Conservation (phyloP, 2,113 vertebrate species). For the Nibea coibor region DNA sequence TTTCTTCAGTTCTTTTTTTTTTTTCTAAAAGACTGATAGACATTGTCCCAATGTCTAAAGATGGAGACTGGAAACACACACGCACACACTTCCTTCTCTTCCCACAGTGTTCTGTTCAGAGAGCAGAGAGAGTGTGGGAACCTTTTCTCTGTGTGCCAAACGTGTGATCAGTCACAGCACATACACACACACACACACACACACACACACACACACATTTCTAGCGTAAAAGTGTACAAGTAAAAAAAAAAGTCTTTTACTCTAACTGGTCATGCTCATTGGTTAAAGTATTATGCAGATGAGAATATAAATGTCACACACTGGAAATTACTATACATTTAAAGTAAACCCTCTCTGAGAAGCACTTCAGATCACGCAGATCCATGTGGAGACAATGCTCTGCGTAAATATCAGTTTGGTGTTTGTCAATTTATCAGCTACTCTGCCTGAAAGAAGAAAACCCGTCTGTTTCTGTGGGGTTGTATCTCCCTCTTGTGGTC, state of each 20-base stretch:
- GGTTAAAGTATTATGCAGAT: background rate
- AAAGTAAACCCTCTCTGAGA: background rate
- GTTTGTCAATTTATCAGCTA: too few species aligned
- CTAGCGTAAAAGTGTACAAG: background rate
- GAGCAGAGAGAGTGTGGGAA: conserved; percentile 57
- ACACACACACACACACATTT: conserved; percentile 13
- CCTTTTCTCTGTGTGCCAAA: conserved; percentile 10
- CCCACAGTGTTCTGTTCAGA: conserved; percentile 48
- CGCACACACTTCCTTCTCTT: conserved; percentile 30
- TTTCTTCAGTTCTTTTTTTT: too few species aligned
- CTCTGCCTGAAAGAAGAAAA: background rate
- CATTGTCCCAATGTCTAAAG: background rate
- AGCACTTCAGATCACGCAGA: background rate
- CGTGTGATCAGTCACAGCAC: background rate
- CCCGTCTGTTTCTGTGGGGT: rapidly evolving
- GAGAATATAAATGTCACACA: background rate
- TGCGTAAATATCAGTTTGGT: background rate
- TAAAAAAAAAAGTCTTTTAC: too few species aligned
- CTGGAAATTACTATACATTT: background rate
- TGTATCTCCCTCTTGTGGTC: conserved; percentile 38
- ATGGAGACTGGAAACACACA: conserved; percentile 25
- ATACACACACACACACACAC: background rate
- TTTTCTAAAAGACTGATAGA: background rate
- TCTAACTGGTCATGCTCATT: too few species aligned
- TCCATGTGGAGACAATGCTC: too few species aligned